Base-by-base conservation (phyloP, 2,113 vertebrate species). In the Lepisosteus osseus region DNA sequence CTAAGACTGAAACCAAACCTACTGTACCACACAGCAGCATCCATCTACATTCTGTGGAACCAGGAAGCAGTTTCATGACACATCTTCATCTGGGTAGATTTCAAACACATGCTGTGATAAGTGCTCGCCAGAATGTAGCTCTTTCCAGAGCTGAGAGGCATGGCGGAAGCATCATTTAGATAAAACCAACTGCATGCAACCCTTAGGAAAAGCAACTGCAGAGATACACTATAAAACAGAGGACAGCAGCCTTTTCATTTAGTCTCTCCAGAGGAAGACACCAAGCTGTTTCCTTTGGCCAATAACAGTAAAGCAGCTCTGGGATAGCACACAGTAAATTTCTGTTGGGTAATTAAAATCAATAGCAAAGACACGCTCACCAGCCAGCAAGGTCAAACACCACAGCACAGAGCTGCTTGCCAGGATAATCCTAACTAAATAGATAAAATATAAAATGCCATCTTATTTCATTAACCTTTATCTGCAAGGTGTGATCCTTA, bases 311-410 rank as follows among this genome's bases (percentile, higher is more conserved):
- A 93, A 89, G 82, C 92, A 92, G 92, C 86, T 90, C 91, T 86
- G 87, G 88, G 87, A 93, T 89, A 90, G 92, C 92, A 90, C 86
- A 88, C 90, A 88, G 86, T 93, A 92, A 92, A 93, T 92, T 92
- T 82, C 92, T 90, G 91, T 88, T 87, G 86, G 85, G 77, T 94
- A 96, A 98, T 97, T 97, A 97, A 97, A 98, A 97, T 98, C 95
- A 95, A 96, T 97, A 95, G 90, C 87, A 87, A 91, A 92, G 89
- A 95, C 88, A 94, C 89, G 85, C 86, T 74, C 88, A 89, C 92
- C 92, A 88, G 90, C 87, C 86, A 93, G 89, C 95, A 96, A 97
- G 95, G 95, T 96, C 94, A 94, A 84, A 86, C 81, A 89, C 87
- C 77, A 87, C 82, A 89, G 86, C 84, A 90, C 87, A 87, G 89